Evolutionary conservation across 2,113 vertebrate species (phyloP), one percentile per base, ranked within the genome.

Genomic region (Ellobius talpinus): DNA sequence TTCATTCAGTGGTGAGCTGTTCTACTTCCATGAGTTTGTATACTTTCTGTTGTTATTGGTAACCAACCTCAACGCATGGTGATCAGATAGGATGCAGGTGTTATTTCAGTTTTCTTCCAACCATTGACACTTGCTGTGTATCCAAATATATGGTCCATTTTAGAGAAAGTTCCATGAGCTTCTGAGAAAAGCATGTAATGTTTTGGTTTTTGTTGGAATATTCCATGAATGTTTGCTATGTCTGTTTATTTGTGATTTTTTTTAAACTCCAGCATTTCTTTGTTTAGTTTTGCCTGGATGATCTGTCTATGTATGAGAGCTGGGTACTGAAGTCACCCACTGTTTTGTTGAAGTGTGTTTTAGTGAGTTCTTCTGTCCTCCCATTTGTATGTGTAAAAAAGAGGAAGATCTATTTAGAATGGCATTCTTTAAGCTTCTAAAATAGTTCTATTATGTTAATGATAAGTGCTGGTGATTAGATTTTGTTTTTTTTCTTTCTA

Each of bases 401-500:
- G 55, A 94, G 14, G 95, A 95, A 65, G 78, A 74, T 24, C 5
- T 58, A 10, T 93, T 65, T 85, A 36, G 11, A 95, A 45, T 66
- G 45, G 79, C 79, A 89, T 72, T 96, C 45, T 79, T 93, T 26
- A 68, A 70, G 89, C 50, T 91, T 89, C 23, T 3, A 58, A 96
- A 89, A 89, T 94, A 50, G 70, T 77, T n/a, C n/a, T 24, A 63
- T 61, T 93, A 47, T 76, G 87, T 95, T 93, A 76, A 78, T 78
- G 16, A n/a, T 86, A 68, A 31, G 7, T 87, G 63, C 77, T 55
- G 33, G 26, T 26, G 5, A 11, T 42, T 81, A 76, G 65, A 36
- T 81, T 77, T n/a, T 6, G 12, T 11, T 84, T 29, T 36, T 1
- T 13, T 87, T 23, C 24, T 89, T 96, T 42, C 55, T 76, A 94